Conservation (phyloP, 2,113 vertebrate species). For the Cryptoleucopteryx plumbea region DNA sequence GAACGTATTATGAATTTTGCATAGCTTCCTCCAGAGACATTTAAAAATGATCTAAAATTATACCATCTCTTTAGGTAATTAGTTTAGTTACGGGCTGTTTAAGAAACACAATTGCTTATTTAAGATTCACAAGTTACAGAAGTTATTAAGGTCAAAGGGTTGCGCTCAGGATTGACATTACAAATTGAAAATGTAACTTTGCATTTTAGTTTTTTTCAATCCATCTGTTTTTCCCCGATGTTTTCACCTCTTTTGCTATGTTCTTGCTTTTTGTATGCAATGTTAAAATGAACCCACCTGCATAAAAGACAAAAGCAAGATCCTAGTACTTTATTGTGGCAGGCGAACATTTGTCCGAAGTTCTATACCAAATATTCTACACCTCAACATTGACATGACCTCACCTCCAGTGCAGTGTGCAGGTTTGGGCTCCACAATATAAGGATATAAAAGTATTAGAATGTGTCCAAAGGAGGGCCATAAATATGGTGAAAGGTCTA, state of each 20-base stretch:
- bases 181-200: background rate
- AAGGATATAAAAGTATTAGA: background rate
- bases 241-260: background rate
- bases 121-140: background rate
- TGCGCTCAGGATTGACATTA: background rate
- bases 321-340: background rate
- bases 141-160: background rate
- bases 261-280: background rate
- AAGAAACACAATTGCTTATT: conserved; percentile 4
- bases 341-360: background rate
- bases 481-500: background rate
- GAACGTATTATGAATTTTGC: background rate
- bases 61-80: background rate
- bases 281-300: background rate
- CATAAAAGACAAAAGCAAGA: background rate
- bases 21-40: background rate
- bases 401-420: background rate
- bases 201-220: background rate
- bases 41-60: background rate
- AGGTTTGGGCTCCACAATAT: background rate
- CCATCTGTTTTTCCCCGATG: accelerated
- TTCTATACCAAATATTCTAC: background rate
- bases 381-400: accelerated
- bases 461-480: background rate
- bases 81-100: background rate